Evolutionary conservation across 2,888 invertebrate species (phyloP).

Genomic region (Drosophila neotestacea): DNA sequence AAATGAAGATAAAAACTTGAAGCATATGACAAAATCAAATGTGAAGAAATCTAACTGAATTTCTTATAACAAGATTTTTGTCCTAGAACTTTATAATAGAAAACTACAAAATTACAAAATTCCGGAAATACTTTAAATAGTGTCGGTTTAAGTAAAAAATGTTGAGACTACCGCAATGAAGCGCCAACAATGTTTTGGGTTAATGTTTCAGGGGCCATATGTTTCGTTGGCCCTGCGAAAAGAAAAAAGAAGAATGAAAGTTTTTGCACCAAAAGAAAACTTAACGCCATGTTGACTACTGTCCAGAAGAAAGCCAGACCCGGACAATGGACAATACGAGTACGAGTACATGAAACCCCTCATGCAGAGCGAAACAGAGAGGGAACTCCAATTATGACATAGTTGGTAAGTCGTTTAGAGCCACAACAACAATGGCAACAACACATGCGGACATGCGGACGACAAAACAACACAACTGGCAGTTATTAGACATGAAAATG

Average conservation of each 20-base stretch:
- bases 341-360: slow-evolving; percentile 32
- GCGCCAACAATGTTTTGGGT: slow-evolving; percentile 1
- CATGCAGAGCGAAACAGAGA: slow-evolving; percentile 30
- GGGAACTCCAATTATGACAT: slow-evolving; percentile 68
- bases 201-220: slow-evolving; percentile 2
- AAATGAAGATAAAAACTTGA: not conserved
- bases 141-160: not conserved
- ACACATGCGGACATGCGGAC: slow-evolving; percentile 11
- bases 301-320: slow-evolving; percentile 53
- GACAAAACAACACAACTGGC: slow-evolving; percentile 8
- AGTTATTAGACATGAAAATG: slow-evolving; percentile 55
- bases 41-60: not conserved
- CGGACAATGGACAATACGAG: slow-evolving; percentile 33
- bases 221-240: slow-evolving; percentile 11
- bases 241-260: slow-evolving; percentile 60
- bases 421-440: slow-evolving; percentile 5
- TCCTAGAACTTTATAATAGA: not conserved
- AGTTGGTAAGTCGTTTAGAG: slow-evolving; percentile 41
- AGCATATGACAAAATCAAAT: not conserved
- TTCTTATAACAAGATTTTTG: not conserved
- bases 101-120: no score
- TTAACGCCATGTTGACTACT: slow-evolving; percentile 44
- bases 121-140: not conserved
- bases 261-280: slow-evolving; percentile 44
- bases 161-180: slow-evolving; percentile 13